Conservation (phyloP, 2,888 invertebrate genomes). For the Synergus umbraculus region DNA sequence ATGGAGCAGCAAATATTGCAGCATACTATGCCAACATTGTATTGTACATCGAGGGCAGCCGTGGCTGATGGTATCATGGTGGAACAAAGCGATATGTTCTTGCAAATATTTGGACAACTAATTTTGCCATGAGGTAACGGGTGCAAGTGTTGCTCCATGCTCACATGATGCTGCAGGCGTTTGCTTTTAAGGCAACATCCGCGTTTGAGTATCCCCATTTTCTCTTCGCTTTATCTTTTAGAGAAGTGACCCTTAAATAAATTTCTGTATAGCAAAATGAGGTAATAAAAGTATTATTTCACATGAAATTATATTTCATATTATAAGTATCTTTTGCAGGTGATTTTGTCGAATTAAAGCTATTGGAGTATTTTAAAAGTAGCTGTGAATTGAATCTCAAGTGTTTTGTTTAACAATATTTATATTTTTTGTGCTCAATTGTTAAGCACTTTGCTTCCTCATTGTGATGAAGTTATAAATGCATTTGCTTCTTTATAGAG, state of each 20-base stretch:
- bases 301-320: no score
- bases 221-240: slow-evolving; percentile 7
- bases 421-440: no score
- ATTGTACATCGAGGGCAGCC: slow-evolving; percentile 22
- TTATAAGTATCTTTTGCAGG: no score
- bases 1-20: slow-evolving; percentile 26
- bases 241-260: no score
- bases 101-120: slow-evolving; percentile 34
- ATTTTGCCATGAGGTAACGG: no score
- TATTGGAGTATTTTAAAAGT: no score
- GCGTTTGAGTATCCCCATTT: slow-evolving; percentile 13
- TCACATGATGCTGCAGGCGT: slow-evolving; percentile 20
- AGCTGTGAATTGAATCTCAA: no score
- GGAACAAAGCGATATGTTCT: slow-evolving; percentile 39
- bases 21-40: slow-evolving; percentile 30
- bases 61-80: slow-evolving; percentile 34
- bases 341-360: no score
- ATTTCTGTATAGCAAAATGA: not conserved
- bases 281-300: not conserved
- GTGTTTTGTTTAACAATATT: no score
- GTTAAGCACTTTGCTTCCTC: no score
- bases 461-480: no score
- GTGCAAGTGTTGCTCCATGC: slow-evolving; percentile 21
- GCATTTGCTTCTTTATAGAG: no score
- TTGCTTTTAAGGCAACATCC: slow-evolving; percentile 20